Evolutionary conservation across 1,140 invertebrate species (phyloP), one percentile per base, ranked within the genome.

Genomic region (Apis florea): DNA sequence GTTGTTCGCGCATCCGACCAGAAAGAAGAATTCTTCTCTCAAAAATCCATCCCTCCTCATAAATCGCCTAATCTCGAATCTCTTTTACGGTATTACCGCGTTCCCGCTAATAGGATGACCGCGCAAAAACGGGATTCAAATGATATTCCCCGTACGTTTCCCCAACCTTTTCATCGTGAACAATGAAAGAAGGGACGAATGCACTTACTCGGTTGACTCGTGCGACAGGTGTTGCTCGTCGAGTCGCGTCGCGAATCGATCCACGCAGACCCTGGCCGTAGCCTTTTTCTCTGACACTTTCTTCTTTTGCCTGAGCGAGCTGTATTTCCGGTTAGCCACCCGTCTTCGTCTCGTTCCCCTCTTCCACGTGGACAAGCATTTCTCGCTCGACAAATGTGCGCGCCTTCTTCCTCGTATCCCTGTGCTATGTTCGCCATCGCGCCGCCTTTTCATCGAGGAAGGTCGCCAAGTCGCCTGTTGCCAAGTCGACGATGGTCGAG

Each of bases 181-280:
- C 71, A 66, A 81, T 69, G 77, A 72, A 61, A 40, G 31, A 51
- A 31, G 40, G 54, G 70, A 84, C 71, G 72, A 74, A 70, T 40
- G 71, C 63, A 78, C 77, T 86, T 85, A 86, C 75, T 58, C 83
- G 85, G 64, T 72, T 59, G 40, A 31, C 66, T 31, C 61, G 68
- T 64, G 79, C 76, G 86, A 83, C 84, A 85, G 88, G 85, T 88
- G 88, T 76, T 84, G 71, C 78, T 79, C 68, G 86, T 68, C 31
- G 74, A 80, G 76, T 54, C 72, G 78, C 86, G 70, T 82, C 79
- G 85, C 85, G 82, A 87, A 87, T 87, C 86, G 85, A 83, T 71
- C 78, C 83, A 63, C 83, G 67, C 11, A n/a, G 72, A 73, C 82
- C 66, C 77, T 81, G 78, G 78, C 74, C 83, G 68, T 47, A 53